Percentiles rank a stretch among this genome's conserved stretches.
Conservation (phyloP, 1,140 invertebrate genomes). For the Halyomorpha halys region DNA sequence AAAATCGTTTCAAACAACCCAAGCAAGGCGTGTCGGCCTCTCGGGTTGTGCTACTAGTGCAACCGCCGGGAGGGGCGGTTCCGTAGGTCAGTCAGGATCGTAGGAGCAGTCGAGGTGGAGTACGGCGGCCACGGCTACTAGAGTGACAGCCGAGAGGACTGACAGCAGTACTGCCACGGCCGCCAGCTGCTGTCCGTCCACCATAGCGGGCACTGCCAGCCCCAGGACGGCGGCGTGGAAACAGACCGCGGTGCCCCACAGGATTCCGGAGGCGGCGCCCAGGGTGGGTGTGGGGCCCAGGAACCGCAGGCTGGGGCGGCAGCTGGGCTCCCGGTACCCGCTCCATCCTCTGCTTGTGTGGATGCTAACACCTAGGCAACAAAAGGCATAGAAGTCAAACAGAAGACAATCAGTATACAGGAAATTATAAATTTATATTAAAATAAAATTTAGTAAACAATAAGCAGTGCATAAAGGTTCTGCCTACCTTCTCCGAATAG, state of each 20-base stretch:
- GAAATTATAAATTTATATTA: too few species aligned
- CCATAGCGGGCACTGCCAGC: neutral
- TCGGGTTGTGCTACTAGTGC: slow-evolving; percentile 20
- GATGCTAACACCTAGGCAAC: slow-evolving; percentile 36
- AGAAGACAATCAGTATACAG: too few species aligned
- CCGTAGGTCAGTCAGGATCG: slow-evolving; percentile 29
- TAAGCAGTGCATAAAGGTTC: too few species aligned
- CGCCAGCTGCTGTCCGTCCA: slow-evolving; percentile 17
- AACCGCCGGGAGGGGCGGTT: slow-evolving; percentile 20
- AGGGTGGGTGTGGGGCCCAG: slow-evolving; percentile 38
- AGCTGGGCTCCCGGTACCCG: slow-evolving; percentile 39
- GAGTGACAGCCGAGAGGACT: slow-evolving; percentile 21
- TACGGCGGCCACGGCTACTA: slow-evolving; percentile 20
- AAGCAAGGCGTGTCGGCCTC: slow-evolving; percentile 19
- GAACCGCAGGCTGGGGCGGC: slow-evolving; percentile 35
- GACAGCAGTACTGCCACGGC: slow-evolving; percentile 22
- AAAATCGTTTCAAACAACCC: slow-evolving; percentile 17
- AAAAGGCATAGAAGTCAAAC: too few species aligned
- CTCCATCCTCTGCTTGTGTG: slow-evolving; percentile 38
- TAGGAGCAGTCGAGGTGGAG: slow-evolving; percentile 26
- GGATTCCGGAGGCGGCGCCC: slow-evolving; percentile 37
- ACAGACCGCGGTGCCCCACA: slow-evolving; percentile 41
- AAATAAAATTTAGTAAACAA: too few species aligned
- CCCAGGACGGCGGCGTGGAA: slow-evolving; percentile 26
- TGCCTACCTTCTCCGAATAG: too few species aligned